Evolutionary conservation across 1,140 invertebrate species (phyloP).

Genomic region (Drosophila kohkoa): DNA sequence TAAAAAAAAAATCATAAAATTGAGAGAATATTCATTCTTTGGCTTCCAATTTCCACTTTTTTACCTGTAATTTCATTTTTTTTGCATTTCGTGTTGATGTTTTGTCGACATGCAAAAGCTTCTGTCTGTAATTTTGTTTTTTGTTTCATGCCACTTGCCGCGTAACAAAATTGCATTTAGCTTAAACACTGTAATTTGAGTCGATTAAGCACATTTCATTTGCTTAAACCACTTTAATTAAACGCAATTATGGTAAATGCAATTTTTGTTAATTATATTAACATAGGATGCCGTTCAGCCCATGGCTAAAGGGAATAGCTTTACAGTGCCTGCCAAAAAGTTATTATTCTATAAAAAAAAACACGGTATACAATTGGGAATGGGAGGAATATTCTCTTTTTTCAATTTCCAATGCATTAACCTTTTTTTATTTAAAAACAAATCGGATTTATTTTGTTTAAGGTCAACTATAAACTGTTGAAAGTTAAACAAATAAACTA

Average conservation of each 20-base stretch:
- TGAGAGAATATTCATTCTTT: slow-evolving; percentile 12
- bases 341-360: background rate
- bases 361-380: background rate
- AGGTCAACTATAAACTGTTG: no score
- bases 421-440: no score
- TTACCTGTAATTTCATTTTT: background rate
- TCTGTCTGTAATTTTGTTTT: slow-evolving; percentile 40
- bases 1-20: no score
- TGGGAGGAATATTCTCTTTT: no score
- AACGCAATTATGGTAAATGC: slow-evolving; percentile 63
- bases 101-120: slow-evolving; percentile 47
- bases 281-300: slow-evolving; percentile 23
- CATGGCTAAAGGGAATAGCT: background rate
- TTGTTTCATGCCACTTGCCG: slow-evolving; percentile 35
- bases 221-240: slow-evolving; percentile 73
- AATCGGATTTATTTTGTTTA: no score
- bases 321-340: background rate
- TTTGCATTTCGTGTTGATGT: slow-evolving; percentile 13
- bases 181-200: slow-evolving; percentile 78
- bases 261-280: slow-evolving; percentile 52
- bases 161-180: slow-evolving; percentile 71
- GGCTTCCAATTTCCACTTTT: background rate
- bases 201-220: slow-evolving; percentile 72
- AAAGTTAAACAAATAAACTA: no score
- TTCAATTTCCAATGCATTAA: no score